Base-by-base conservation (phyloP, 2,888 invertebrate species). In the Agonopterix arenella region DNA sequence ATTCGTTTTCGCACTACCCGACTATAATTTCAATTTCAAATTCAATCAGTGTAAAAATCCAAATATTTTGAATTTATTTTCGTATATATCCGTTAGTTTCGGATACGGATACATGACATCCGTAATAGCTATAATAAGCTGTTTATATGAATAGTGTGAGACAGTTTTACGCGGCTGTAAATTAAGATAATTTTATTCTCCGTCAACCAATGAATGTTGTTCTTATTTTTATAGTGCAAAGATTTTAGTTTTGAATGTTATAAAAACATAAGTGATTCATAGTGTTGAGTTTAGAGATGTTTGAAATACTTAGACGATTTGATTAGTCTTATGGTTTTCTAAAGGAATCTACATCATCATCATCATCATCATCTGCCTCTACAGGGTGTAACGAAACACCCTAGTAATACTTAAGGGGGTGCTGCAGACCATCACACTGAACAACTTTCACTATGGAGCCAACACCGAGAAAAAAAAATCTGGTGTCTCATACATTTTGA, bases 121-220 rank as follows among this genome's bases (percentile, higher is more conserved):
- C 28, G 28, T 28, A 28, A 28, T 28, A 9, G 60, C 62, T 64
- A 67, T 72, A 62, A 72, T 63, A 64, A 63, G 57, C 59, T 66
- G 66, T 69, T 28, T 59, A 64, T 68, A 68, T 62, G 63, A 68
- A 66, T 63, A 55, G 58, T 49, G 56, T 58, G 58, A 61, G 64
- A 65, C 60, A 56, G 64, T 60, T 75, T 73, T 68, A 68, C 64
- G 65, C 59, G 50, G 58, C 62, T 56, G 66, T 78, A 75, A 78
- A 77, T 78, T 70, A 70, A 59, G 47, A 51, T 54, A 54, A 53
- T 60, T 71, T 73, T 71, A 66, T 65, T 65, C 61, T 59, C 61
- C 52, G 49, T 55, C 55, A 52, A 59, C 58, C 54, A 61, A 53
- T 65, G 55, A 63, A 62, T 56, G 56, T 55, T 50, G 49, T 50